Percentiles rank a stretch among this genome's conserved stretches.
Conservation (phyloP, 2,797 vertebrate genomes). For the Enteromius afrohamiltoni region DNA sequence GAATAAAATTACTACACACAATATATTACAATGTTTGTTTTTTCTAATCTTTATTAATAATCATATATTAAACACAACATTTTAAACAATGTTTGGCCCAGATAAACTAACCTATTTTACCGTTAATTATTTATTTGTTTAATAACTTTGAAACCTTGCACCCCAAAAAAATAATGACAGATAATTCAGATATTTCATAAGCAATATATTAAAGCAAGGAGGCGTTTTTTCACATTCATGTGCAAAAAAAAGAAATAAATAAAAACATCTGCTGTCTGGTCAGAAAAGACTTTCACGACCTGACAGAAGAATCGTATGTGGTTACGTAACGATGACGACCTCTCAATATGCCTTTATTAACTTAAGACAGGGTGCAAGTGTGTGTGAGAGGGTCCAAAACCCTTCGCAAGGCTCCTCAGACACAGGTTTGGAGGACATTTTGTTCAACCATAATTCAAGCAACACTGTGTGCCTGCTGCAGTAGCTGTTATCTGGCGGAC, state of each 20-base stretch:
- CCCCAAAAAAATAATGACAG: not conserved
- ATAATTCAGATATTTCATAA: not conserved
- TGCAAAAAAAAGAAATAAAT: not conserved
- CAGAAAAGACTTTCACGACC: not conserved
- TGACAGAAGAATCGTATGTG: not conserved
- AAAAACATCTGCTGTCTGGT: slow-evolving; percentile 12
- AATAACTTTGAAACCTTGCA: not conserved
- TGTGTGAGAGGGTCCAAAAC: slow-evolving; percentile 31
- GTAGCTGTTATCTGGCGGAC: slow-evolving; percentile 57
- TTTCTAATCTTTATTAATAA: not conserved
- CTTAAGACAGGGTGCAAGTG: not conserved
- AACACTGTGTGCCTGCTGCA: slow-evolving; percentile 5
- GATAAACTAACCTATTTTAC: not conserved
- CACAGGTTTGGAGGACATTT: slow-evolving; percentile 29
- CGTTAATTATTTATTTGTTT: too few relatives aligned
- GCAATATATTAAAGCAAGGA: not conserved
- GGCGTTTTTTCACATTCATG: not conserved
- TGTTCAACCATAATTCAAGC: slow-evolving; percentile 40
- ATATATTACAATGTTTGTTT: too few relatives aligned
- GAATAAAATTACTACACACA: too few relatives aligned
- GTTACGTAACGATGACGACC: slow-evolving; percentile 2
- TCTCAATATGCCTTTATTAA: slow-evolving; percentile 3
- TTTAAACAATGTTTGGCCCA: not conserved
- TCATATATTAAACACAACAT: not conserved
- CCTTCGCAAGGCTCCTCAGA: slow-evolving; percentile 16